Evolutionary conservation across 1,140 invertebrate species (phyloP).

Genomic region (Zeugodacus cucurbitae): DNA sequence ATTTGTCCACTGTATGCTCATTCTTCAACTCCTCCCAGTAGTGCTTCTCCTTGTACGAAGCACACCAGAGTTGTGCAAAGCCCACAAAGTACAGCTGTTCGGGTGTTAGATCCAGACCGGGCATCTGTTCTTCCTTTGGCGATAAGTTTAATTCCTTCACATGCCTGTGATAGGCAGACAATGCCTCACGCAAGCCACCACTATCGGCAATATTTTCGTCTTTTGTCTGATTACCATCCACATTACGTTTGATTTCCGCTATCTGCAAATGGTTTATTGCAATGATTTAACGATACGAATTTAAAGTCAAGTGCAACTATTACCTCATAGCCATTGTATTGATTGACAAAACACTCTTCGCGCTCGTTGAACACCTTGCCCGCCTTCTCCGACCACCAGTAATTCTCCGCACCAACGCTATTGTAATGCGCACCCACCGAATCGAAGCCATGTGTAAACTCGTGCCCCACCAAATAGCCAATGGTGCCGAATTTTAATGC

Average conservation of each 20-base stretch:
- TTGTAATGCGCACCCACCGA: constrained; percentile 51
- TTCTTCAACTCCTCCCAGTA: constrained; percentile 57
- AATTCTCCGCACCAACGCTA: constrained; percentile 43
- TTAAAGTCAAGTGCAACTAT: not conserved
- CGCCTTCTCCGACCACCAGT: constrained; percentile 63
- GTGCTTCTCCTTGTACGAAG: constrained; percentile 53
- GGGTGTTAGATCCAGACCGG: constrained; percentile 85
- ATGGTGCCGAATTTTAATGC: constrained; percentile 58
- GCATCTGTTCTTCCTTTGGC: constrained; percentile 72
- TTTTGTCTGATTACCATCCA: constrained; percentile 74
- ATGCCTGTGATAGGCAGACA: constrained; percentile 77
- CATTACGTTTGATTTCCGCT: constrained; percentile 67
- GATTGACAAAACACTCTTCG: constrained; percentile 79
- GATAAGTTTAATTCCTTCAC: constrained; percentile 64
- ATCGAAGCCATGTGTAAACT: constrained; percentile 61
- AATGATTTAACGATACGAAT: not conserved
- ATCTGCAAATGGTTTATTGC: constrained; percentile 39
- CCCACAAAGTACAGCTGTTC: constrained; percentile 91
- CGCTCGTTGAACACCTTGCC: constrained; percentile 60
- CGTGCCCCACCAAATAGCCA: constrained; percentile 58
- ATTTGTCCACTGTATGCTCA: constrained; percentile 58
- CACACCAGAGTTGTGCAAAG: constrained; percentile 79
- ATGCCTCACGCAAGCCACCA: constrained; percentile 89
- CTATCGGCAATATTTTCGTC: constrained; percentile 83
- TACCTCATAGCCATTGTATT: constrained; percentile 68